Evolutionary conservation across 2,797 vertebrate species (phyloP), one percentile per base, ranked within the genome.

Genomic region (Hypotaenidia okinawae): DNA sequence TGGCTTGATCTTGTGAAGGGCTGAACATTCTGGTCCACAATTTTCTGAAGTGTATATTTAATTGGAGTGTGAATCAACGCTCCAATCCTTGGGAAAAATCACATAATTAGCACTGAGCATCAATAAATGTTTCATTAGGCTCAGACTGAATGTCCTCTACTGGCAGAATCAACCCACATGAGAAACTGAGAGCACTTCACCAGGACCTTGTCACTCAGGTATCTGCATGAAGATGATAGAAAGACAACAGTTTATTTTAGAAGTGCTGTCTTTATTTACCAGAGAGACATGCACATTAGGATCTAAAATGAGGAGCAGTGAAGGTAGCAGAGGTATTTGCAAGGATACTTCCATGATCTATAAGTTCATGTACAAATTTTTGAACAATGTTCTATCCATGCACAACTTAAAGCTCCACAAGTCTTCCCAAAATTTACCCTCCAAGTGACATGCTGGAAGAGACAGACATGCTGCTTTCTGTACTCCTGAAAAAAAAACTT

Each of bases 31-130:
- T 61, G 35, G 79, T 70, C 79, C 90, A 16, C 7, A 35, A 17
- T 75, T 82, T 93, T 80, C 32, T 87, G 73, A 74, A 81, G 35
- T 3, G 22, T 47, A 9, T 23, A 18, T 83, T 94, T 88, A 81
- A 74, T 17, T 72, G 37, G 16, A 66, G 51, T 70, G 66, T 84
- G 73, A 78, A 68, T 66, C 41, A 69, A 41, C n/a, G 27, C 22
- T 83, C 25, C 45, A 47, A 0, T 63, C 57, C 12, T 63, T 83
- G 33, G 54, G 28, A 54, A 4, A 68, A 72, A 10, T 41, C n/a
- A 59, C 4, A 5, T 23, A 78, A 66, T 67, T 87, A 78, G 18
- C 66, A 57, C 6, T 45, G 76, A 62, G 57, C 11, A 55, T 49
- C 58, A 68, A 11, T 63, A 86, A 69, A 25, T 67, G 17, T 45